These are phyloP conservation scores for Astyanax mexicanus DNA, from an alignment of 2,797 vertebrate species.

Conservation along the genomic window DNA sequence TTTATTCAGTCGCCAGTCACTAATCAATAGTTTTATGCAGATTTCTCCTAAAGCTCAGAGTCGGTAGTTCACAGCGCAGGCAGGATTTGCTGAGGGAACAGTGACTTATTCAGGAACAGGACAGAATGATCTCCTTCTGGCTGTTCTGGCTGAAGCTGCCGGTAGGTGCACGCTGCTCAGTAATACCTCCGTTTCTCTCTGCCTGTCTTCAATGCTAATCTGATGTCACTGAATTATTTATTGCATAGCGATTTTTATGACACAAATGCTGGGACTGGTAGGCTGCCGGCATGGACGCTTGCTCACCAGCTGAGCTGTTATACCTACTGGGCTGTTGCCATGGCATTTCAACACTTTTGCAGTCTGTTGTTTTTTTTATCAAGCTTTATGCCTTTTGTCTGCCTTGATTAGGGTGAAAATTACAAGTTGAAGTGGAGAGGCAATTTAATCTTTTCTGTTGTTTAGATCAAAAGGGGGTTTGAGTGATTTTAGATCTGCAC, in stretches of 20 bases:
- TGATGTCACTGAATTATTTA: constrained; percentile 64
- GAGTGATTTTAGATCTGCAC: background rate
- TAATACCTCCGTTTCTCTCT: constrained; percentile 38
- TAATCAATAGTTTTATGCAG: background rate
- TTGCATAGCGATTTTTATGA: constrained; percentile 49
- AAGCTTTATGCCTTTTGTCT: constrained; percentile 53
- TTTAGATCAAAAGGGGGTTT: background rate
- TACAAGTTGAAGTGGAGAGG: constrained; percentile 38
- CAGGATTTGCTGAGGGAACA: background rate
- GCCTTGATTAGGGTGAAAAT: constrained; percentile 49
- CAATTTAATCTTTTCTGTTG: constrained; percentile 11
- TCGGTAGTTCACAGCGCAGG: constrained; percentile 12
- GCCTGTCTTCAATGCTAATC: constrained; percentile 47
- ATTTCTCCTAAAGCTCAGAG: constrained; percentile 13
- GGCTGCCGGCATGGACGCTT: constrained; percentile 62
- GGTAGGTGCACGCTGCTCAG: constrained; percentile 53
- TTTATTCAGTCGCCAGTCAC: background rate
- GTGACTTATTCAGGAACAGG: constrained; percentile 16
- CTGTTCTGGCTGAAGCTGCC: constrained; percentile 60
- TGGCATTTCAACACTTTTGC: constrained; percentile 62
- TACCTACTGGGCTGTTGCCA: constrained; percentile 70
- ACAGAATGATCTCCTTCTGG: constrained; percentile 68
- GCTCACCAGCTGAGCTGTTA: constrained; percentile 70
- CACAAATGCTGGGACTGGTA: constrained; percentile 48
- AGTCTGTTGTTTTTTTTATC: constrained; percentile 66